Evolutionary conservation across 1,140 invertebrate genomes (phyloP), one percentile per base, ranked within the genome.

Genomic region (Zaprionus camerounensis): DNA sequence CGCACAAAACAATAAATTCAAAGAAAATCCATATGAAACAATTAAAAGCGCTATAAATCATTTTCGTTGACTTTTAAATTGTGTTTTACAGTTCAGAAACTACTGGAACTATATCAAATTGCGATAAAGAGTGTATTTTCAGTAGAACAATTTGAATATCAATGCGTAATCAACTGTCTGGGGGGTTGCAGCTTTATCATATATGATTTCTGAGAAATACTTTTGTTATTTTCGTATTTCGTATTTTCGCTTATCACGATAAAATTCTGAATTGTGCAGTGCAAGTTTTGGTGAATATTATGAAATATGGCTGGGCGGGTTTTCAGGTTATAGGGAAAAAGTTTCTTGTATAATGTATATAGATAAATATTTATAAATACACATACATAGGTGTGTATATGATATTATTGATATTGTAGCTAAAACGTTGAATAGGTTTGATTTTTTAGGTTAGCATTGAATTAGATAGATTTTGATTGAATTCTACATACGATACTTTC

Each of bases 31-130:
- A 34, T 22, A 7, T 38, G 20, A n/a, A 34, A 46, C 51, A 15
- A 41, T 53, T 34, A 41, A 55, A 36, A 51, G 46, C 11, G 3
- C 46, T 4, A 51, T 51, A 51, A 24, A 51, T 51, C 46, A 51
- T 22, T 51, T 24, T 24, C 41, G 0, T 6, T 5, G 38, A 2
- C 38, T 41, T 41, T 41, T 6, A 15, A 15, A 41, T n/a, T 17
- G 6, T 11, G 41, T 46, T 41, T 41, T 44, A 3, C 20, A 13
- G 20, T 24, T 51, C 3, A 24, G 20, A 12, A 51, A 51, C 22
- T 20, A 24, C 46, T 13, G 11, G 1, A 22, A 51, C 22, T 20
- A 7, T 24, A 24, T 51, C 46, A 12, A 51, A 24, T 51, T 51
- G 46, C 46, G 46, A 51, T 51, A 51, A 51, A 51, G 2, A 22